phyloP scores from a whole-genome alignment of 2,888 invertebrate genomes.

The Lissonota sp. region DNA sequence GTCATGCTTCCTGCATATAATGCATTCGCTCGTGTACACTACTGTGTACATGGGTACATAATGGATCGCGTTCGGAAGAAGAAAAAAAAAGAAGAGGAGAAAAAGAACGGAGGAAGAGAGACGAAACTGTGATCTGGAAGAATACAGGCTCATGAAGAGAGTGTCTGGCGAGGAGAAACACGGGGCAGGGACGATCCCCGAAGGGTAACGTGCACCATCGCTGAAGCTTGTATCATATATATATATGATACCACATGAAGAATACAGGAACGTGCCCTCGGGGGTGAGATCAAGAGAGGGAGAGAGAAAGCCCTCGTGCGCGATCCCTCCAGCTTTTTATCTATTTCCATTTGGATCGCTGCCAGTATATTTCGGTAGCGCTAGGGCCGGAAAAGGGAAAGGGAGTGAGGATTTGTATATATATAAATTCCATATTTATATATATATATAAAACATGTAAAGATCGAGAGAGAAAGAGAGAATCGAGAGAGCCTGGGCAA shows the following conservation, averaged over 20 bases:
- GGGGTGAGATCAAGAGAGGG: slow-evolving; percentile 24
- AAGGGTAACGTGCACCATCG: slow-evolving; percentile 50
- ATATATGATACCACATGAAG: slow-evolving; percentile 34
- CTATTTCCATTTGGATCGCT: slow-evolving; percentile 81
- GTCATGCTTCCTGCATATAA: slow-evolving; percentile 36
- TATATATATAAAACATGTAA: slow-evolving; percentile 24
- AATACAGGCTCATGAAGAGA: slow-evolving; percentile 44
- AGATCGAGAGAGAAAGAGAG: slow-evolving; percentile 35
- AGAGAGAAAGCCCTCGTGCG: slow-evolving; percentile 48
- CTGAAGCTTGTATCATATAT: slow-evolving; percentile 40
- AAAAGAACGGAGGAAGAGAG: slow-evolving; percentile 22
- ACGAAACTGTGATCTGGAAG: slow-evolving; percentile 49
- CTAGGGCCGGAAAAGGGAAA: slow-evolving; percentile 58
- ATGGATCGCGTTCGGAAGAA: background rate
- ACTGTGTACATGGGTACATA: slow-evolving; percentile 24
- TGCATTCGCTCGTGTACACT: slow-evolving; percentile 14
- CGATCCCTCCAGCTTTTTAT: slow-evolving; percentile 77
- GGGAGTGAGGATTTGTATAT: slow-evolving; percentile 15
- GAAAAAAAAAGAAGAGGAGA: slow-evolving; percentile 9
- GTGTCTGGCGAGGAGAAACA: slow-evolving; percentile 39
- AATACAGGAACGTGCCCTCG: slow-evolving; percentile 44
- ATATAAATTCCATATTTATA: too few relatives aligned
- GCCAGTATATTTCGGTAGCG: slow-evolving; percentile 80
- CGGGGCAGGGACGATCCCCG: slow-evolving; percentile 40
- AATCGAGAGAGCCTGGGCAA: slow-evolving; percentile 68